Evolutionary conservation across 1,140 invertebrate genomes (phyloP), one percentile per base, ranked within the genome.

Genomic region (Drosophila teissieri): DNA sequence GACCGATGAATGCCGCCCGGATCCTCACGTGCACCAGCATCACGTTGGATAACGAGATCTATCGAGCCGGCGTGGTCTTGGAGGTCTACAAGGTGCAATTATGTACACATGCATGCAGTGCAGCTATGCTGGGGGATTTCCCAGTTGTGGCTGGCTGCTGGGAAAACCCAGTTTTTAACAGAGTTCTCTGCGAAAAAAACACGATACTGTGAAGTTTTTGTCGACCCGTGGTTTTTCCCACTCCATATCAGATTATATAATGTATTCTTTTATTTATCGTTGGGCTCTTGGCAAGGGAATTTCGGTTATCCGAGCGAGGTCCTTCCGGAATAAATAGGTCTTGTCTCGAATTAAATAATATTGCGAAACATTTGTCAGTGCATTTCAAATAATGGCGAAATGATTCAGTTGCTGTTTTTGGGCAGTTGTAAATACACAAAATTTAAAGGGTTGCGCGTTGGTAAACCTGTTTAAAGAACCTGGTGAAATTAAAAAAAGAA

Each of bases 91-190:
- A 15, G 22, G 37, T 56, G 37, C 15, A 44, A 12, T 56, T 56
- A 31, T 44, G 53, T 15, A 49, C 48, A 11, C 11, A 39, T 39
- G 49, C 49, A 39, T 39, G 49, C 42, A 24, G 6, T 31, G 51
- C 42, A 55, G 63, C 42, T 34, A 70, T 70, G 67, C 39, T 70
- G 34, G 34, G 65, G 64, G 67, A 48, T 19, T 56, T 70, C 64
- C 67, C 51, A 15, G n/a, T 46, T 40, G n/a, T 27, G n/a, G 49
- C n/a, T 45, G 48, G 6, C 31, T 39, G 24, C 36, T 5, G 67
- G 42, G 19, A 70, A 70, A 56, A 19, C 49, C 51, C 19, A 27
- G 34, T 39, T n/a, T 56, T 39, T 49, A 22, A 37, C 2, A 40
- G 37, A 31, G 44, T 70, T 70, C 64, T 70, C 36, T 22, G n/a